phyloP scores from a whole-genome alignment of 2,113 vertebrate genomes.

The Isichthys henryi region DNA sequence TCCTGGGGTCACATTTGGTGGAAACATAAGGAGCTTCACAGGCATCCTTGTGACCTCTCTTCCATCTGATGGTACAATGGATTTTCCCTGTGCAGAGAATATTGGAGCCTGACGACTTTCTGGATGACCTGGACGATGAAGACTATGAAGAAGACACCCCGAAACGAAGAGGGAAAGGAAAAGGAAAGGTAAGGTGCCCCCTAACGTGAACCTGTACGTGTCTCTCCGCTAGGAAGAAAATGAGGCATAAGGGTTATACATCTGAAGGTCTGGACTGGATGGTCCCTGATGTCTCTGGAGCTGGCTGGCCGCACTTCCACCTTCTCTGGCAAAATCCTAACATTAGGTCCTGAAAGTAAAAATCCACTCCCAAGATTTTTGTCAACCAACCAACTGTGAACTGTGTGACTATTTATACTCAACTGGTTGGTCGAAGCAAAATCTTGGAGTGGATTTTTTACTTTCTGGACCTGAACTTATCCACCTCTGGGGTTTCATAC shows the following conservation, averaged over 20 bases:
- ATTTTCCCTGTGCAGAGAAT: conserved; percentile 63
- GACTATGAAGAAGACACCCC: conserved; percentile 96
- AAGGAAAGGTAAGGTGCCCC: conserved; percentile 73
- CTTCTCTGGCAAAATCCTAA: background rate
- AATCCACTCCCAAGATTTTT: background rate
- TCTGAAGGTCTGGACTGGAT: background rate
- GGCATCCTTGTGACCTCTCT: background rate
- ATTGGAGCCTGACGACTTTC: conserved; percentile 89
- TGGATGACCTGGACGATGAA: conserved; percentile 90
- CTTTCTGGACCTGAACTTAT: background rate
- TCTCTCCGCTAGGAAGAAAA: background rate
- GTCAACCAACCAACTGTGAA: background rate
- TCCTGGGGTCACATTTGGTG: background rate
- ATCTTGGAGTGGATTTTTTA: background rate
- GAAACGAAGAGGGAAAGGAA: conserved; percentile 86
- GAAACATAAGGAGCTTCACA: background rate
- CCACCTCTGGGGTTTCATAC: background rate
- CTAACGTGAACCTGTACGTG: background rate
- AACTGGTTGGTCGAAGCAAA: background rate
- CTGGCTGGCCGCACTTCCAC: background rate
- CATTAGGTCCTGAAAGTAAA: background rate
- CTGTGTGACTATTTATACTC: background rate
- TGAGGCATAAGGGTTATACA: background rate
- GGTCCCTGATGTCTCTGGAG: background rate
- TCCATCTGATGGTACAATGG: background rate